Conservation (phyloP, 2,888 invertebrate genomes). For the Acleris sparsana region DNA sequence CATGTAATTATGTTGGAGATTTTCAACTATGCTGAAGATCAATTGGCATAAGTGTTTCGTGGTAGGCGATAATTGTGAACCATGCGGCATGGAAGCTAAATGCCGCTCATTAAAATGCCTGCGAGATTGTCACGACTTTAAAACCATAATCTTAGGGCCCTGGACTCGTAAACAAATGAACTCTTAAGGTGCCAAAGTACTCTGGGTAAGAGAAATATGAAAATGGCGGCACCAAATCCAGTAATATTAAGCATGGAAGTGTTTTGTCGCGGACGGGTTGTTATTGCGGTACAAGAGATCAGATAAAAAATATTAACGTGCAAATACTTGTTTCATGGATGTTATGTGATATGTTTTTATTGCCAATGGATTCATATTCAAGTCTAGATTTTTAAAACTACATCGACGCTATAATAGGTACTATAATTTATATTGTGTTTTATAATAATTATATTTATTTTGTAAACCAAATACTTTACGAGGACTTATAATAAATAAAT, state of each 20-base stretch:
- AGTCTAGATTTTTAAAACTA: too few species aligned
- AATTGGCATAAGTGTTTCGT: constrained; percentile 60
- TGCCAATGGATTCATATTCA: neutral
- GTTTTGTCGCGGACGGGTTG: neutral
- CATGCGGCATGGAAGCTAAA: constrained; percentile 41
- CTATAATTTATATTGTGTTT: too few species aligned
- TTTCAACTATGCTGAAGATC: constrained; percentile 49
- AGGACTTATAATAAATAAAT: too few species aligned
- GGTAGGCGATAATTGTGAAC: constrained; percentile 53
- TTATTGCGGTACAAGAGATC: neutral
- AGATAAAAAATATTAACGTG: neutral
- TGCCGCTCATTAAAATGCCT: constrained; percentile 40
- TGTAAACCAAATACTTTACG: too few species aligned
- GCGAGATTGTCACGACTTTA: constrained; percentile 22
- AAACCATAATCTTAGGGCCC: constrained; percentile 5
- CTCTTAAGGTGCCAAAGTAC: neutral
- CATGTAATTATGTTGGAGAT: constrained; percentile 30
- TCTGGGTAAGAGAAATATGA: constrained; percentile 18
- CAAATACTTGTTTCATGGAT: neutral
- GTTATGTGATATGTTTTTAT: neutral
- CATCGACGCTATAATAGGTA: too few species aligned
- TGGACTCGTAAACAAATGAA: neutral
- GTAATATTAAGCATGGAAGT: neutral
- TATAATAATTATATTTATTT: too few species aligned
- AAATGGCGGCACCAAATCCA: constrained; percentile 6